Evolutionary conservation across 2,113 vertebrate genomes (phyloP).

Genomic region (Lophotis ruficrista): DNA sequence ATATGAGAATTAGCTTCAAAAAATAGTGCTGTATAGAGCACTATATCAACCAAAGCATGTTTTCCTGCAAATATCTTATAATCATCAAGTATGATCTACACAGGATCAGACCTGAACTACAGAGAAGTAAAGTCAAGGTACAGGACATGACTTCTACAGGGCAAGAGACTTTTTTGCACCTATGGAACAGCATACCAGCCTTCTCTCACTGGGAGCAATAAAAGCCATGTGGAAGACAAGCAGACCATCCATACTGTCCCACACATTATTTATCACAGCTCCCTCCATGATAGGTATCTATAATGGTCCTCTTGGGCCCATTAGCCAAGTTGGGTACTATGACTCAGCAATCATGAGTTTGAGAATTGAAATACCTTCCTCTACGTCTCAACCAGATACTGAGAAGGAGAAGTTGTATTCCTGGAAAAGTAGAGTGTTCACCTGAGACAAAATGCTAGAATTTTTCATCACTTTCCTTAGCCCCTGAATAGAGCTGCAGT

Average conservation of each 20-base stretch:
- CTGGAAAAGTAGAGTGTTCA: background rate
- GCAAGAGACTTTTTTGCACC: background rate
- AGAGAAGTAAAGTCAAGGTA: background rate
- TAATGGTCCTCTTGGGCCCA: background rate
- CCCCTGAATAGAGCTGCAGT: background rate
- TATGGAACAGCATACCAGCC: background rate
- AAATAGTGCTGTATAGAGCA: background rate
- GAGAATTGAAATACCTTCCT: background rate
- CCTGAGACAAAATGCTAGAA: background rate
- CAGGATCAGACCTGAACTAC: background rate
- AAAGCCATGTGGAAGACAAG: background rate
- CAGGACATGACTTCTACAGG: background rate
- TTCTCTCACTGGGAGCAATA: background rate
- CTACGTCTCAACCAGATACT: background rate
- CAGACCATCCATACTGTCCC: background rate
- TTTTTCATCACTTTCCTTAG: background rate
- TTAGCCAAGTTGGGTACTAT: background rate
- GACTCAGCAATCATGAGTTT: background rate
- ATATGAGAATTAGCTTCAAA: background rate
- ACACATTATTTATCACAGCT: background rate
- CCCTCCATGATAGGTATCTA: background rate
- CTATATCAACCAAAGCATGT: background rate
- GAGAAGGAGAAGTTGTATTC: background rate
- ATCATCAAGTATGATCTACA: background rate
- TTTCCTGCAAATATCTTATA: background rate